These are phyloP conservation scores for Pandion haliaetus DNA, from an alignment of 2,113 vertebrate species.

Conservation along the genomic window DNA sequence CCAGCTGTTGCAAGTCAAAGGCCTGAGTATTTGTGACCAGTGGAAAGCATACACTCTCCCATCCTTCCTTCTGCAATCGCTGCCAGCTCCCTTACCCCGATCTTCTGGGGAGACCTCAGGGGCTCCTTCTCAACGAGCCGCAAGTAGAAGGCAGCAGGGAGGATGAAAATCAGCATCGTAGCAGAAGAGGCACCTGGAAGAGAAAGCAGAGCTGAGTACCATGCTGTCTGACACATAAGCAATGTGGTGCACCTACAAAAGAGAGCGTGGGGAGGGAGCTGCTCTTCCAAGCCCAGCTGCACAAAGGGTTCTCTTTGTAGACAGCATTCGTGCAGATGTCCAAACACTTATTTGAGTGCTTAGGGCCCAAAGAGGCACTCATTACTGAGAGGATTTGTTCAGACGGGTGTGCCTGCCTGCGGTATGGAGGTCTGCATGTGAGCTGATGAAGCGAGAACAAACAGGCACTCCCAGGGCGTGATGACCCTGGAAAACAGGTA, in stretches of 20 bases:
- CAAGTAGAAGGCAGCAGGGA: slow-evolving; percentile 93
- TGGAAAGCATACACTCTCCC: not conserved
- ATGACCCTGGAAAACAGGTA: not conserved
- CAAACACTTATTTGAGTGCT: not conserved
- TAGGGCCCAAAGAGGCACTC: fast-evolving
- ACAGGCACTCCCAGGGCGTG: fast-evolving
- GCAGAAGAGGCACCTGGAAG: slow-evolving; percentile 90
- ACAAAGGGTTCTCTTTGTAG: not conserved
- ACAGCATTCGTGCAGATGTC: not conserved
- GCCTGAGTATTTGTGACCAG: not conserved
- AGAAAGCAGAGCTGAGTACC: not conserved
- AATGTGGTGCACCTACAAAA: not conserved
- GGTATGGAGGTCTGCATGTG: not conserved
- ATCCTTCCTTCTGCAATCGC: not conserved
- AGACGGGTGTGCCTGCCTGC: not conserved
- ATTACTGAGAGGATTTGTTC: not conserved
- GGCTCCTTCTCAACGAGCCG: slow-evolving; percentile 88
- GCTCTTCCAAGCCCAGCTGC: not conserved
- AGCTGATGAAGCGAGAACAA: not conserved
- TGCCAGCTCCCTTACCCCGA: slow-evolving; percentile 82
- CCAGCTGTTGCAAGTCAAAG: not conserved
- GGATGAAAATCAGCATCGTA: slow-evolving; percentile 96
- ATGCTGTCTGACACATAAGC: not conserved
- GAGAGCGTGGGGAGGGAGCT: not conserved
- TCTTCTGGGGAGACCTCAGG: slow-evolving; percentile 87